Conservation (phyloP, 2,888 invertebrate species). For the Ornithoptera alexandrae region DNA sequence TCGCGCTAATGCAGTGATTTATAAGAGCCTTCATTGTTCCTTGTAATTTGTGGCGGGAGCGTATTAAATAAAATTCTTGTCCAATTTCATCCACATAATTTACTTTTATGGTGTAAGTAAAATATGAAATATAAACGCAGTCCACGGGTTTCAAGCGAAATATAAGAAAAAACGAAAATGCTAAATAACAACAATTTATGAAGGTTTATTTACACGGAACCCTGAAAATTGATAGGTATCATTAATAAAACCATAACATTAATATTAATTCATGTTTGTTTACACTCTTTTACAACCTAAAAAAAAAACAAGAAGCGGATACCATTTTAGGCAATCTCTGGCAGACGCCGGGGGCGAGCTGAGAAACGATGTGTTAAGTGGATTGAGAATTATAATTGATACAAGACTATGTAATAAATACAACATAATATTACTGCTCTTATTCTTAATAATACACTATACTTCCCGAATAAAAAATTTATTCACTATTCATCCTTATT, state of each 20-base stretch:
- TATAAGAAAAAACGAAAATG: background rate
- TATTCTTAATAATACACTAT: too few relatives aligned
- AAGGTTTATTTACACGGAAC: background rate
- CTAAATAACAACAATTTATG: background rate
- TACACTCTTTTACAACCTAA: too few relatives aligned
- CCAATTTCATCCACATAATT: slow-evolving; percentile 22
- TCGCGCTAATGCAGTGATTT: slow-evolving; percentile 23
- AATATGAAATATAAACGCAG: background rate
- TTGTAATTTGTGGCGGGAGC: slow-evolving; percentile 16
- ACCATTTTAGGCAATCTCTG: too few relatives aligned
- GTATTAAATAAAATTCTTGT: slow-evolving; percentile 15
- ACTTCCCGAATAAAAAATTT: too few relatives aligned
- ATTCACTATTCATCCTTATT: too few relatives aligned
- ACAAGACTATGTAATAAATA: background rate
- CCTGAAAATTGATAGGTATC: background rate
- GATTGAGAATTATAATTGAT: too few relatives aligned
- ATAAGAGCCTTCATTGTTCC: slow-evolving; percentile 19
- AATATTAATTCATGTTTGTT: background rate
- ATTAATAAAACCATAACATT: background rate
- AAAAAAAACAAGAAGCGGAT: too few relatives aligned
- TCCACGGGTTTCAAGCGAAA: background rate
- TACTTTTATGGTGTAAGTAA: slow-evolving; percentile 8
- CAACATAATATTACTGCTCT: background rate
- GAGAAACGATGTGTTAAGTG: too few relatives aligned
- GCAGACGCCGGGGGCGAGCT: too few relatives aligned